Base-by-base conservation (phyloP, 2,113 vertebrate species). In the Alosa alosa region DNA sequence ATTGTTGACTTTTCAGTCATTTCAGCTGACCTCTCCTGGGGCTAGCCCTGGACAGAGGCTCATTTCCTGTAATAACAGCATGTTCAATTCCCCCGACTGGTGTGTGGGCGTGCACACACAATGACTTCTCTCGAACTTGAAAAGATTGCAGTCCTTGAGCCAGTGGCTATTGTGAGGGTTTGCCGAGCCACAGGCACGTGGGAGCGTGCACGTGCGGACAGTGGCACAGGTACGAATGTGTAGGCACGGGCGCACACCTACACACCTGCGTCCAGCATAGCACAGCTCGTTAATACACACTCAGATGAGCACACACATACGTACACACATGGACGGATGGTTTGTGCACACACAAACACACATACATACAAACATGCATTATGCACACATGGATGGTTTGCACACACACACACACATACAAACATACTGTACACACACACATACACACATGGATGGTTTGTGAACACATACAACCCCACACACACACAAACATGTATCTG, bases 71-170 rank as follows among this genome's bases (percentile, higher is more conserved):
- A 64, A 25, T 64, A 25, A 25, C 64, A 7, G 64, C 7, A 2
- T 31, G 64, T 68, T 68, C 55, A 60, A 31, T 68, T 31, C 8
- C 64, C 64, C 25, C 31, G 64, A 8, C 64, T 31, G 25, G 7
- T 68, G 64, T 68, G 64, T 25, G 64, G 47, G 52, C 22, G 22
- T 8, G 6, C 13, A 39, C 72, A 39, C 72, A 39, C 8, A 39
- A 36, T 39, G 13, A 78, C 72, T 60, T 22, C 55, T 78, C 72
- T 78, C 11, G 31, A 4, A 78, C 72, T 78, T 0, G 31, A 17
- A 78, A 91, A 93, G 84, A 90, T 78, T 78, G 82, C 87, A 60
- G 92, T 91, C 91, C 91, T 93, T 93, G 91, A 94, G 93, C 91
- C 89, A 90, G 89, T 89, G 90, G 86, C 91, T 91, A 92, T 89